Base-by-base conservation (phyloP, 2,888 invertebrate genomes). In the Orchesellides sinensis region DNA sequence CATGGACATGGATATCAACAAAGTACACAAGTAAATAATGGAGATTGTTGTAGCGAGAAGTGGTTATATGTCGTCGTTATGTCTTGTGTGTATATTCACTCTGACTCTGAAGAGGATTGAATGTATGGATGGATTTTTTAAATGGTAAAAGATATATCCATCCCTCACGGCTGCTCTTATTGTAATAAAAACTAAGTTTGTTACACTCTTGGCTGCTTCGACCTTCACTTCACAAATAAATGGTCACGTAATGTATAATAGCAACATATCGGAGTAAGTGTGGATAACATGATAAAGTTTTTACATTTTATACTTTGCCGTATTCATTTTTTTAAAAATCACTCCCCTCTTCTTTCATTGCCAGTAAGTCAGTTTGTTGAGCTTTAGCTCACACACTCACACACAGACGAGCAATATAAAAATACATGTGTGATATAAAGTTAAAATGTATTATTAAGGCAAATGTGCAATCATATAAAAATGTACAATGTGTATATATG, bases 171-270 rank as follows among this genome's bases (percentile, higher is more conserved):
- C n/a, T n/a, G n/a, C n/a, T n/a, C n/a, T n/a, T n/a, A n/a, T n/a
- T n/a, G n/a, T n/a, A n/a, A 6, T 21, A 54, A 63, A 52, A 52
- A 6, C 54, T 27, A 77, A 79, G 78, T 79, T 79, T 79, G 78
- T 79, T 79, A 79, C 78, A 79, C 78, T 79, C 78, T n/a, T 79
- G 63, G 47, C 78, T 63, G 66, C 66, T 81, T 80, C 87, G 86
- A 87, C 87, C 86, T 87, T 86, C 87, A 85, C 83, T 87, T 87
- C 81, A 84, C 85, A 86, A 85, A 86, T 84, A 81, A 77, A 77
- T 83, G 83, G 77, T 63, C 49, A 47, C 49, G 21, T 17, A 6
- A 17, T 17, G 19, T n/a, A 8, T 12, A 10, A 52, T 19, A 52
- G 12, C 40, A 32, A 61, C 40, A 54, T 49, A 59, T 19, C 35